Conservation (phyloP, 2,888 invertebrate genomes). For the Conomelus anceps region DNA sequence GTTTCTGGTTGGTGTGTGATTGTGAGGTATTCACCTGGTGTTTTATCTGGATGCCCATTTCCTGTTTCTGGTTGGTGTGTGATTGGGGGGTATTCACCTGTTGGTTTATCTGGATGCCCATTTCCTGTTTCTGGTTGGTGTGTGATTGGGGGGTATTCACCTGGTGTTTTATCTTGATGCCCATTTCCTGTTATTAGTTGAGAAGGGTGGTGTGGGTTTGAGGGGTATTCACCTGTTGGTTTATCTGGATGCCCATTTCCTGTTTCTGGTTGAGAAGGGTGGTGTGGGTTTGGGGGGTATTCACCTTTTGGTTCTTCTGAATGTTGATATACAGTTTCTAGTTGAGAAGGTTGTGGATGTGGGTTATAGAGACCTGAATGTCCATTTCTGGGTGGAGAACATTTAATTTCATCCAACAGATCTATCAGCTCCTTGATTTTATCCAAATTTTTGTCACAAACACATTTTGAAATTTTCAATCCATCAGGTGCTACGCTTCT, state of each 20-base stretch:
- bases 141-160: not conserved
- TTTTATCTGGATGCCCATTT: no score
- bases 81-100: not conserved
- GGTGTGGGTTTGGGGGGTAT: no score
- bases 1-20: no score
- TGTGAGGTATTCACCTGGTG: no score
- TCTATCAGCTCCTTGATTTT: not conserved
- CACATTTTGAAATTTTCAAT: not conserved
- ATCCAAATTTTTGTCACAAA: not conserved
- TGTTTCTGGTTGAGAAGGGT: no score
- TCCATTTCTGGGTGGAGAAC: not conserved
- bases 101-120: not conserved
- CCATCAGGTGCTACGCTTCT: not conserved
- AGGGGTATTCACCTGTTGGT: not conserved
- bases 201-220: not conserved
- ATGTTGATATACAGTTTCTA: no score
- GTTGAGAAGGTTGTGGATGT: no score
- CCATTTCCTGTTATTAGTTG: not conserved
- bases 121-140: not conserved
- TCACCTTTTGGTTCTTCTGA: not conserved
- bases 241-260: not conserved
- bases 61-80: no score
- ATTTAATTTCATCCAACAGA: not conserved
- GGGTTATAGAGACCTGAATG: not conserved
- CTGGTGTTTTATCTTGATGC: not conserved